phyloP scores from a whole-genome alignment of 1,140 invertebrate species.

The Samia ricini region DNA sequence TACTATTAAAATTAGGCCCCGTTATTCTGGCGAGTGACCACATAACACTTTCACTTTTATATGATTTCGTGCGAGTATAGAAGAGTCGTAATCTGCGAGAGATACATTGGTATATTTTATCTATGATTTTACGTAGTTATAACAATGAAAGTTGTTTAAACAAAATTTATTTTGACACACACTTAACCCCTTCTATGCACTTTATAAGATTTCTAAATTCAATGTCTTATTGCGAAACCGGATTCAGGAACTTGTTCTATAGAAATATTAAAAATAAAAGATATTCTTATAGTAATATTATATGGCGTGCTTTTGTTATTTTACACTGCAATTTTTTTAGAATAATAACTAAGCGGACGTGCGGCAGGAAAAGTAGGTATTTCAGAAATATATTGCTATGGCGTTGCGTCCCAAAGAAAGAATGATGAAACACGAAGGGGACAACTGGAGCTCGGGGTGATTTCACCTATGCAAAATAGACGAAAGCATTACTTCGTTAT shows the following conservation, averaged over 20 bases:
- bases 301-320: too few relatives aligned
- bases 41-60: constrained; percentile 69
- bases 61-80: constrained; percentile 53
- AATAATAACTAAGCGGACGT: too few relatives aligned
- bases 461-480: too few relatives aligned
- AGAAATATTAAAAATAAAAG: not conserved
- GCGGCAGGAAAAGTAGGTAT: too few relatives aligned
- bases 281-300: too few relatives aligned
- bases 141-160: constrained; percentile 63
- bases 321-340: too few relatives aligned
- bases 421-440: too few relatives aligned
- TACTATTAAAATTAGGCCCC: not conserved
- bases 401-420: too few relatives aligned
- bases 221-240: not conserved
- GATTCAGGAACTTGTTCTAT: not conserved
- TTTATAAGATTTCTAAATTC: not conserved
- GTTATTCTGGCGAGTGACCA: constrained; percentile 27
- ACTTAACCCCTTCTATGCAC: not conserved
- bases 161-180: constrained; percentile 16
- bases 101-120: constrained; percentile 20
- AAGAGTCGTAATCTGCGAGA: constrained; percentile 17
- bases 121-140: too few relatives aligned
- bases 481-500: too few relatives aligned
- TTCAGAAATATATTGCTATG: too few relatives aligned
- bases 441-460: too few relatives aligned